Base-by-base conservation (phyloP, 2,888 invertebrate genomes). In the Archips xylosteana region DNA sequence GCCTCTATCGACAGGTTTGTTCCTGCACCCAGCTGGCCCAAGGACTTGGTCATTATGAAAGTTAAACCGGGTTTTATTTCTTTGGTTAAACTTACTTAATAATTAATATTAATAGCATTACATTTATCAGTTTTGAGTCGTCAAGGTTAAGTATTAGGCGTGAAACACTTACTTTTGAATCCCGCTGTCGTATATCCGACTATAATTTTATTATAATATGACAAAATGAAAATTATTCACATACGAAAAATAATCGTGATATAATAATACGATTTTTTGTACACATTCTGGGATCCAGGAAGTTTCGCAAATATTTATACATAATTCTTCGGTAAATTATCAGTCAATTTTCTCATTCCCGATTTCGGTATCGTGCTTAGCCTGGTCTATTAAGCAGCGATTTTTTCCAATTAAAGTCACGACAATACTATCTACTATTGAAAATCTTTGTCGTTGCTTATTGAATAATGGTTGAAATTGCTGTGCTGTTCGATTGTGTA, bases 1-100 rank as follows among this genome's bases (percentile, higher is more conserved):
- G 65, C 65, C 47, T 51, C 49, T 63, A 51, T 69, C 64, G 57
- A 69, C 68, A 57, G 64, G 34, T 85, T 85, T 78, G 77, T 82
- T 81, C 81, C 81, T 79, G 73, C 74, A 36, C 70, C 71, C 76
- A 77, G 86, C 84, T 84, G 83, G 88, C 81, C 83, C 90, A 89
- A 90, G 89, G 90, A 87, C 84, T 69, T 23, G 51, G 3, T 64
- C 67, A 59, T 69, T 64, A 64, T 51, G 60, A 57, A 51, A 69
- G 68, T 69, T 49, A 64, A 74, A 69, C 32, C 34, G 13, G 34
- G 12, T 62, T 62, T 12, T 32, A 13, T 45, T 15, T 42, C 15
- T 39, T 15, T 39, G 39, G 8, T 9, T 61, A n/a, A 5, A 23
- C 23, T 23, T 23, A 23, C 23, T 23, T 45, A 10, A 61, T 61